phyloP scores from a whole-genome alignment of 2,113 vertebrate genomes.

The Manacus vitellinus region DNA sequence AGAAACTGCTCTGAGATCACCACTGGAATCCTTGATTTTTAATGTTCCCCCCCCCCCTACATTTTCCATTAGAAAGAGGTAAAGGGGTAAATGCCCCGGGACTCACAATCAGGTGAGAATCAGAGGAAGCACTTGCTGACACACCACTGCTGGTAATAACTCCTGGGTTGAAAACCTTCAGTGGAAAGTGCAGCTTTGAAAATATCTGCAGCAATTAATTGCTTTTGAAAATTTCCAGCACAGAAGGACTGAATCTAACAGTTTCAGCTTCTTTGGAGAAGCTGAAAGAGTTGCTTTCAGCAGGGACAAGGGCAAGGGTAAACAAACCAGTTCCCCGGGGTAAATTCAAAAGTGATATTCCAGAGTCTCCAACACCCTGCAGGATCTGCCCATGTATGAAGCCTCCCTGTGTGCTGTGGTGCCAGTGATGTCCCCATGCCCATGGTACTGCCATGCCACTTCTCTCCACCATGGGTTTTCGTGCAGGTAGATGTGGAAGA shows the following conservation, averaged over 20 bases:
- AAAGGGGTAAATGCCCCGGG: neutral
- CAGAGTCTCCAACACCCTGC: neutral
- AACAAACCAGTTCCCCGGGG: neutral
- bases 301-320: neutral
- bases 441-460: rapidly evolving
- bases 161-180: neutral
- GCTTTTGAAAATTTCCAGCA: neutral
- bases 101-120: neutral
- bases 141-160: neutral
- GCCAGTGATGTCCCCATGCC: neutral
- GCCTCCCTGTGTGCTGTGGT: neutral
- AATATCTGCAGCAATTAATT: neutral
- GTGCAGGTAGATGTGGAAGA: neutral
- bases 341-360: neutral
- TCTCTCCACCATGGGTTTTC: neutral
- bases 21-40: neutral
- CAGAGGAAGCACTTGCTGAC: neutral
- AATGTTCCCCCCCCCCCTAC: neutral
- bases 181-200: neutral
- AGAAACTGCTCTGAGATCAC: slow-evolving; percentile 56
- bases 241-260: neutral
- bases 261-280: neutral
- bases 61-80: neutral
- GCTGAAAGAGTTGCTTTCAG: neutral
- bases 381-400: neutral